Evolutionary conservation across 1,140 invertebrate species (phyloP).

Genomic region (Chelonus insularis): DNA sequence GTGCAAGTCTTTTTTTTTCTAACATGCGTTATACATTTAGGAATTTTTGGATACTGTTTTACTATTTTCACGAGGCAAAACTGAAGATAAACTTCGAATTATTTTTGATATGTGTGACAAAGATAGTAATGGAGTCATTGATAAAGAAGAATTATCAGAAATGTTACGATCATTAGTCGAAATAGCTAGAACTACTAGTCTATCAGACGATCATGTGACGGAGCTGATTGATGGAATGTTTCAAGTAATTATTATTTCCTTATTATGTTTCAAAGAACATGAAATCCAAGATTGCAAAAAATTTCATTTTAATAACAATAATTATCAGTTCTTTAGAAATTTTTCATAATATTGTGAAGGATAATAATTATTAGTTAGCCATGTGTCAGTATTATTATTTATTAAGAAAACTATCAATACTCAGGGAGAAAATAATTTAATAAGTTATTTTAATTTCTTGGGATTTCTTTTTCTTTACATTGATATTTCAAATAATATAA

Average conservation of each 20-base stretch:
- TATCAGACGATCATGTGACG: slow-evolving; percentile 87
- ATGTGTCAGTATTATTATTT: too few species aligned
- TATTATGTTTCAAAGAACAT: too few species aligned
- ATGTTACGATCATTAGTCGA: slow-evolving; percentile 93
- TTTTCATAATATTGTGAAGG: too few species aligned
- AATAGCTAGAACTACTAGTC: slow-evolving; percentile 88
- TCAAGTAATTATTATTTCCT: slow-evolving; percentile 59
- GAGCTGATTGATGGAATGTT: slow-evolving; percentile 96
- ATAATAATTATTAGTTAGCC: too few species aligned
- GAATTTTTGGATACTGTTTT: slow-evolving; percentile 97
- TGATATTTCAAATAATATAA: too few species aligned
- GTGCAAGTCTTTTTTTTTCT: neutral
- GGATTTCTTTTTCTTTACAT: too few species aligned
- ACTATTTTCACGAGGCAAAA: slow-evolving; percentile 86
- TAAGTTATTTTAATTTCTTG: too few species aligned
- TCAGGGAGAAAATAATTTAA: too few species aligned
- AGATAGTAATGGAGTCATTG: slow-evolving; percentile 92
- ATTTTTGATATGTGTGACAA: slow-evolving; percentile 99
- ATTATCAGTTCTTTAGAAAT: too few species aligned
- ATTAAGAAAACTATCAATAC: too few species aligned
- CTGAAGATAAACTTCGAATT: slow-evolving; percentile 94
- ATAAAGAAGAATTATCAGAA: slow-evolving; percentile 91
- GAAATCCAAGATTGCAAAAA: too few species aligned
- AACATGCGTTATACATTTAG: slow-evolving; percentile 48
- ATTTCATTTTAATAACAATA: too few species aligned